Evolutionary conservation across 2,888 invertebrate species (phyloP), one percentile per base, ranked within the genome.

Genomic region (Synanthedon andrenaeformis): DNA sequence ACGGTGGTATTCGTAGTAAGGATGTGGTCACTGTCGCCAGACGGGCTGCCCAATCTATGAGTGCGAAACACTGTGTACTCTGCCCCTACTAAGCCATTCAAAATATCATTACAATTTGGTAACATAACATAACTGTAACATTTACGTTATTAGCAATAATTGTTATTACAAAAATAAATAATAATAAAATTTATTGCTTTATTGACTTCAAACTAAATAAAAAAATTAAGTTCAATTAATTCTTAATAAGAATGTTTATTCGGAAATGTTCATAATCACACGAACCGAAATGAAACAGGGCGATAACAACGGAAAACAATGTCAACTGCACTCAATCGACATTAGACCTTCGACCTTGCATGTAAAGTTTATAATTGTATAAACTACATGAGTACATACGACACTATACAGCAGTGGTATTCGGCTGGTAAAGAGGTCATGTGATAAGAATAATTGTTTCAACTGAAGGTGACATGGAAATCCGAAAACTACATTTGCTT

Each of bases 371-470:
- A 56, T 58, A 69, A 69, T 70, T 19, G 53, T 53, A 11, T 58
- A 52, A 42, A 49, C 14, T 1, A 14, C 12, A 42, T 17, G 42
- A 23, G 52, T 54, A 41, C 55, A 66, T 79, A 69, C 35, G 69
- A 57, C 45, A 14, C 14, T 45, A 45, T 13, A 6, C 45, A n/a
- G n/a, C 45, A 14, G 45, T 54, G 55, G 57, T 63, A 57, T 72
- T 35, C 35, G 72, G 74, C 74, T 73, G 63, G 76, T 70, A 85
- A 84, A 77, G 80, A 74, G 85, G 85, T 85, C 84, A 79, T 66
- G 65, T 79, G 85, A 85, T 85, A 86, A 84, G 75, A 72, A 59
- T 64, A 65, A 56, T 66, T 60, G 69, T 66, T 64, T 65, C 61
- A 59, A 64, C 55, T 65, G 72, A 76, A 83, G 82, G 83, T 83